Conservation (phyloP, 2,113 vertebrate genomes). For the Ahaetulla prasina region DNA sequence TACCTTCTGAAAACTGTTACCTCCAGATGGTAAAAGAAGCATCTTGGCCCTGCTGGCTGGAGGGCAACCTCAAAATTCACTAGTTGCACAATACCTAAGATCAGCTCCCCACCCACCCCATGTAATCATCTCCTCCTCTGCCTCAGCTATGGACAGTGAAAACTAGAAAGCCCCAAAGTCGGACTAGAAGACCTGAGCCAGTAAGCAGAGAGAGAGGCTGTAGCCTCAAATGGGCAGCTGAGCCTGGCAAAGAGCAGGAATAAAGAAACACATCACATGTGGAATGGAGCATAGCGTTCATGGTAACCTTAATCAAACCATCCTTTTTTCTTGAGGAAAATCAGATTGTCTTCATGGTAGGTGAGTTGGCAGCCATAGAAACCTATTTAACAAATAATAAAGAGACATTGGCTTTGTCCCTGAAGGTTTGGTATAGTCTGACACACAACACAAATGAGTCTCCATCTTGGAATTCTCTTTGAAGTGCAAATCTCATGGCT, state of each 20-base stretch:
- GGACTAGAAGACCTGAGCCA: neutral
- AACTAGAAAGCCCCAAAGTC: neutral
- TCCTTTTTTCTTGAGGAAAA: neutral
- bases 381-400: neutral
- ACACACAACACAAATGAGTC: neutral
- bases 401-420: neutral
- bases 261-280: neutral
- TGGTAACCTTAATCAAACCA: neutral
- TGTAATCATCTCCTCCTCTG: neutral
- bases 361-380: neutral
- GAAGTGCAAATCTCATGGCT: neutral
- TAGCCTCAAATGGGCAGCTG: too few species aligned
- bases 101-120: neutral
- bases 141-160: neutral
- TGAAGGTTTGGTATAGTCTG: neutral
- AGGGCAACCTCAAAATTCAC: neutral
- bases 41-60: neutral
- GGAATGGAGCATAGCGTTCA: neutral
- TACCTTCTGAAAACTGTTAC: neutral
- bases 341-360: neutral
- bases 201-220: fast-evolving
- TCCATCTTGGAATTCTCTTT: neutral
- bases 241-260: neutral
- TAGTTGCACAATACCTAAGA: neutral
- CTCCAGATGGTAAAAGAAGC: neutral